Conservation (phyloP, 2,888 invertebrate species). For the Notodonta ziczac region DNA sequence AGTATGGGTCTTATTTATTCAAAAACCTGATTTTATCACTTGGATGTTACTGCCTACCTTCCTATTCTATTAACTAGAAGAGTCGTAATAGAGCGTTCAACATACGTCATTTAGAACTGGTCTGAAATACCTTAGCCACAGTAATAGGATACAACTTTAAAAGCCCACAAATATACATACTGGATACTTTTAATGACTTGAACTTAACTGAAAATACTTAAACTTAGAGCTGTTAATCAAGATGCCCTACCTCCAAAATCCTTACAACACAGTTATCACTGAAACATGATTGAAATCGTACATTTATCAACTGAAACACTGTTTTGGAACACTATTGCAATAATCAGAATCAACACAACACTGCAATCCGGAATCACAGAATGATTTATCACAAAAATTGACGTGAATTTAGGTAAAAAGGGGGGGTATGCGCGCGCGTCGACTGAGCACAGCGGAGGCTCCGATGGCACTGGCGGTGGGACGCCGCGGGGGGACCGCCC, state of each 20-base stretch:
- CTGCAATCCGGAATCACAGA: slow-evolving; percentile 74
- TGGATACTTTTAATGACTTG: not conserved
- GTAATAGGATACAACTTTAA: no score
- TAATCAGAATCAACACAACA: slow-evolving; percentile 55
- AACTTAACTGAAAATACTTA: not conserved
- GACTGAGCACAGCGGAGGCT: slow-evolving; percentile 59
- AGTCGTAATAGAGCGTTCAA: not conserved
- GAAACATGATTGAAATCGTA: slow-evolving; percentile 53
- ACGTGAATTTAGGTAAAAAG: slow-evolving; percentile 52
- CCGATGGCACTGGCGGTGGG: slow-evolving; percentile 62
- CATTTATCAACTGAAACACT: slow-evolving; percentile 17
- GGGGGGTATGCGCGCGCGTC: slow-evolving; percentile 51
- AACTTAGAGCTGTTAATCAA: not conserved
- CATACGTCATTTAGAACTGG: not conserved
- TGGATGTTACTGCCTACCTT: not conserved
- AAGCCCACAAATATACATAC: no score
- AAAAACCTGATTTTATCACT: not conserved
- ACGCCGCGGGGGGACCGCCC: slow-evolving; percentile 44
- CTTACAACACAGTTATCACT: slow-evolving; percentile 69
- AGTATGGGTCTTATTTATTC: not conserved
- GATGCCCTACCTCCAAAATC: slow-evolving; percentile 73
- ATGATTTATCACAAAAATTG: slow-evolving; percentile 26
- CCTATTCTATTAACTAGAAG: not conserved
- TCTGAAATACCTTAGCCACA: not conserved
- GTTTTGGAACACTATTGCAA: slow-evolving; percentile 38